Evolutionary conservation across 2,113 vertebrate species (phyloP).

Genomic region (Rhynchomys soricoides): DNA sequence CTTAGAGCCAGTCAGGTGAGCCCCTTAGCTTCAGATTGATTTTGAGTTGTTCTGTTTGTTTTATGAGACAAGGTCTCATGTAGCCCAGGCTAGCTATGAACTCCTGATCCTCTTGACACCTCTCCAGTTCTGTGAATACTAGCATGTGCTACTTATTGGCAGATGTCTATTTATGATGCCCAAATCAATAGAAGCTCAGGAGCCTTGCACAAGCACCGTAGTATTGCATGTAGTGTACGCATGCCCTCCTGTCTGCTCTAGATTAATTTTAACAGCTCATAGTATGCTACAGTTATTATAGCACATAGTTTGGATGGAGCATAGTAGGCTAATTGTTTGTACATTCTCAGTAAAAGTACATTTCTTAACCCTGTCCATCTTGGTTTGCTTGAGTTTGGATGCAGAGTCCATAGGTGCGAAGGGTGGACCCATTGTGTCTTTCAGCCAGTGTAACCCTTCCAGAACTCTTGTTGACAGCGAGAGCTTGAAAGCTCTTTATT

Average conservation of each 20-base stretch:
- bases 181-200: neutral
- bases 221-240: too few relatives aligned
- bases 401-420: neutral
- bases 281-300: neutral
- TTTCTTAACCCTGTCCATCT: neutral
- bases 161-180: neutral
- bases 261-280: neutral
- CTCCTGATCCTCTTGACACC: neutral
- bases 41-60: neutral
- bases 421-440: neutral
- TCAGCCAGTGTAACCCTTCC: conserved; percentile 13
- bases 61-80: too few relatives aligned
- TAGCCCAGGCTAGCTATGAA: neutral
- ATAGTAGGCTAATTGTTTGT: neutral
- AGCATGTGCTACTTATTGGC: neutral
- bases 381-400: neutral
- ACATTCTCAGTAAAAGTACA: neutral
- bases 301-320: neutral
- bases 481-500: conserved; percentile 34
- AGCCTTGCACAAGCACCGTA: neutral
- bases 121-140: too few relatives aligned
- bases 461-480: conserved; percentile 54
- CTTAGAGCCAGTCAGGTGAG: neutral
- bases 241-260: neutral
- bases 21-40: neutral